Evolutionary conservation across 2,113 vertebrate species (phyloP).

Genomic region (Epinephelus cyanopodus): DNA sequence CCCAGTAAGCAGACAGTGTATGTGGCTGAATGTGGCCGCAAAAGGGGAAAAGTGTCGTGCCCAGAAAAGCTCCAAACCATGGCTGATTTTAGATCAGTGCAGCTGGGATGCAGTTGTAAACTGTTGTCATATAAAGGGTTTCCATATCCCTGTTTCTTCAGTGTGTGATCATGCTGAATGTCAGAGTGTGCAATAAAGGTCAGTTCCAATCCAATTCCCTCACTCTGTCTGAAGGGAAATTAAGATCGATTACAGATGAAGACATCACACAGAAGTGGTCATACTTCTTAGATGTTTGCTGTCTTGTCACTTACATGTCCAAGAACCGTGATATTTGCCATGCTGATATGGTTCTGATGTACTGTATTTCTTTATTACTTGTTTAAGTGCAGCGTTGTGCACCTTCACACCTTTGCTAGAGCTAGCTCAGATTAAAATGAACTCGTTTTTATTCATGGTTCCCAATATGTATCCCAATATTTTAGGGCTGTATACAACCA

Average conservation of each 20-base stretch:
- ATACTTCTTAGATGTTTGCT: slow-evolving; percentile 3
- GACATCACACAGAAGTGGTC: slow-evolving; percentile 2
- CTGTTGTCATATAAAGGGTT: not conserved
- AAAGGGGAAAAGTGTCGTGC: no score
- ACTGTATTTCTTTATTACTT: not conserved
- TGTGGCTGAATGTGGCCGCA: no score
- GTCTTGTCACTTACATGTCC: not conserved
- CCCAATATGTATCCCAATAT: no score
- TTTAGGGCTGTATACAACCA: no score
- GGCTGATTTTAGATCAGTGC: not conserved
- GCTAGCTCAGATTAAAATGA: no score
- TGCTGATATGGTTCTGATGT: not conserved
- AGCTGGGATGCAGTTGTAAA: not conserved
- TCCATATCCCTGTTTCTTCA: not conserved
- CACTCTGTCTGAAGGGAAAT: not conserved
- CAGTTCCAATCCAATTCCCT: slow-evolving; percentile 41
- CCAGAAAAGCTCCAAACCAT: not conserved
- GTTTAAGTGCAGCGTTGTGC: not conserved
- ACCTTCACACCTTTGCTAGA: no score
- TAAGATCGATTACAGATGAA: slow-evolving; percentile 32
- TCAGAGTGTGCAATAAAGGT: slow-evolving; percentile 44
- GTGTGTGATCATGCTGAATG: slow-evolving; percentile 16
- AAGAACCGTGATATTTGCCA: not conserved
- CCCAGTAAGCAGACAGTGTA: no score
- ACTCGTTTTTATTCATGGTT: no score